Percentiles rank a stretch among this genome's conserved stretches.
Evolutionary conservation across 1,140 invertebrate genomes (phyloP).

Genomic region (Drosophila kanapiae): DNA sequence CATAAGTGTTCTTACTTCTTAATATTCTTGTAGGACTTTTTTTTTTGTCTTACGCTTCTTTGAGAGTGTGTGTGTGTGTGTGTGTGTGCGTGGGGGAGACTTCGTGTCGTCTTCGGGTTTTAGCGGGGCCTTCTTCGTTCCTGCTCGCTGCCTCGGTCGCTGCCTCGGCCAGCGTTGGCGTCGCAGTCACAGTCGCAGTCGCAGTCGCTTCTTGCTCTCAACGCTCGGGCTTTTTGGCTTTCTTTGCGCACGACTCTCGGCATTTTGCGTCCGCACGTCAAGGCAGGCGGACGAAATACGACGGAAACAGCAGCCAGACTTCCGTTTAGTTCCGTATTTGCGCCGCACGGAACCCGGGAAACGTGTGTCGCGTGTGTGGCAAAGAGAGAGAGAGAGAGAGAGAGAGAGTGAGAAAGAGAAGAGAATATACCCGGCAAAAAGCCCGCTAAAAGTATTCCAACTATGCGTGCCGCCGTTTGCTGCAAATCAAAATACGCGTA

Average conservation of each 20-base stretch:
- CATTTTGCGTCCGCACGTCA: conserved; percentile 81
- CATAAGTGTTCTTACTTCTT: not conserved
- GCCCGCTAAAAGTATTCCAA: conserved; percentile 48
- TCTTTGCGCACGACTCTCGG: conserved; percentile 81
- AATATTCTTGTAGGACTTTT: conserved; percentile 12
- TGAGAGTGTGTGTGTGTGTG: conserved; percentile 10
- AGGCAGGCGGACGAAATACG: conserved; percentile 68
- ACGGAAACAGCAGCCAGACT: conserved; percentile 50
- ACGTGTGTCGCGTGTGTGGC: conserved; percentile 31
- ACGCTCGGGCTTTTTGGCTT: conserved; percentile 74
- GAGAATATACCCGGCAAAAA: conserved; percentile 36
- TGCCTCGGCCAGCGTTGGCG: conserved; percentile 36
- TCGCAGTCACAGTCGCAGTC: conserved; percentile 12
- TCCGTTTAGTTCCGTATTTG: conserved; percentile 42
- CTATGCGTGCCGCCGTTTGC: conserved; percentile 47
- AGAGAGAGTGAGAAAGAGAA: too few relatives aligned
- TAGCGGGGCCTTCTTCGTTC: conserved; percentile 63
- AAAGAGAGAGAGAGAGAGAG: not conserved
- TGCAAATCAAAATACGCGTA: conserved; percentile 47
- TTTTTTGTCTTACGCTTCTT: conserved; percentile 2
- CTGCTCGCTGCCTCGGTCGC: conserved; percentile 18
- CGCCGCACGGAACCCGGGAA: conserved; percentile 32
- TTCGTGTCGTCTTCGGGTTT: conserved; percentile 70
- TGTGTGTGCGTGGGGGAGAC: conserved; percentile 37
- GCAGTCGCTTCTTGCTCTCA: conserved; percentile 36